phyloP scores from a whole-genome alignment of 2,797 vertebrate species.

The Holocentrus rufus region DNA sequence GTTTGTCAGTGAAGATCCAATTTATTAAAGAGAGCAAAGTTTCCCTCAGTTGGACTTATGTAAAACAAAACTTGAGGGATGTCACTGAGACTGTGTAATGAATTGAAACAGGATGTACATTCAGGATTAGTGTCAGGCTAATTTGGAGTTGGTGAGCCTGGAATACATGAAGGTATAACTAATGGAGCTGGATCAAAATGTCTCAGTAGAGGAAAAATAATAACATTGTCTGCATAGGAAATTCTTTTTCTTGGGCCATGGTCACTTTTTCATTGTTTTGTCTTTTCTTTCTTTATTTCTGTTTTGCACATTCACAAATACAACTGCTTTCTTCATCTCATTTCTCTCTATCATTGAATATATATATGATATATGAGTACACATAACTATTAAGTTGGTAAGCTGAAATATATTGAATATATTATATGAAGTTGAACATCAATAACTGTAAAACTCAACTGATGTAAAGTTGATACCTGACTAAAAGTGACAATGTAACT shows the following conservation, averaged over 20 bases:
- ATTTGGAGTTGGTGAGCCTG: not conserved
- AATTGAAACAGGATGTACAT: not conserved
- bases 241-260: not conserved
- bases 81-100: not conserved
- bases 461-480: too few relatives aligned
- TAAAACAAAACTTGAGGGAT: not conserved
- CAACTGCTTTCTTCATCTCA: too few relatives aligned
- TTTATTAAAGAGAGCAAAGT: not conserved
- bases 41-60: not conserved
- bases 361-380: too few relatives aligned
- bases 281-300: not conserved
- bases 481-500: too few relatives aligned
- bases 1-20: not conserved
- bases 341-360: too few relatives aligned
- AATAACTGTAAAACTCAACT: too few relatives aligned
- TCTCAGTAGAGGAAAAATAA: not conserved
- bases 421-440: too few relatives aligned
- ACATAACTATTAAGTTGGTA: too few relatives aligned
- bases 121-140: constrained; percentile 2
- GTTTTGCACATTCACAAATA: too few relatives aligned
- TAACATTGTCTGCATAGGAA: not conserved
- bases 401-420: too few relatives aligned
- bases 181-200: not conserved
- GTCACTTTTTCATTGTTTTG: not conserved
- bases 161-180: not conserved